These are phyloP conservation scores for Peribatodes rhomboidaria DNA, from an alignment of 2,888 invertebrate genomes.

Conservation along the genomic window DNA sequence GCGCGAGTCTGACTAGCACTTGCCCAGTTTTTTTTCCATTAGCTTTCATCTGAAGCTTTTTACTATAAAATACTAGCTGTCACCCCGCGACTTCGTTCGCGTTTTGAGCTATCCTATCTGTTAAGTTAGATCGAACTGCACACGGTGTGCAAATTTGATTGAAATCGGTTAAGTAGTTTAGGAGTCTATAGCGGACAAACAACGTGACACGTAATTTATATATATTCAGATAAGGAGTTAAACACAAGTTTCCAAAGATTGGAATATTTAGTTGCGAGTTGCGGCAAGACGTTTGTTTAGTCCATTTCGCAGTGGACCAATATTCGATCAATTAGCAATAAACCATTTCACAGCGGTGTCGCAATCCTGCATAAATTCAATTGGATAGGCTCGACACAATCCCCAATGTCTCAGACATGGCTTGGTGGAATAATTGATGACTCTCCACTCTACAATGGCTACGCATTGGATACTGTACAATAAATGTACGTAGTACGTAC, in stretches of 20 bases:
- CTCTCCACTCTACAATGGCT: slow-evolving; percentile 50
- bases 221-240: too few relatives aligned
- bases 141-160: too few relatives aligned
- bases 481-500: not conserved
- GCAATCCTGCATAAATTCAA: slow-evolving; percentile 80
- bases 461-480: not conserved
- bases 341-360: slow-evolving; percentile 69
- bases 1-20: too few relatives aligned
- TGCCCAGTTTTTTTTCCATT: too few relatives aligned
- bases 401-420: slow-evolving; percentile 66
- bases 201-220: too few relatives aligned
- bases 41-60: too few relatives aligned
- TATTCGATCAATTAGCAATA: slow-evolving; percentile 79
- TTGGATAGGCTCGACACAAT: slow-evolving; percentile 67
- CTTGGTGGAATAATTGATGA: slow-evolving; percentile 77
- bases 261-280: not conserved
- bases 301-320: slow-evolving; percentile 45
- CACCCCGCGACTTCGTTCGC: too few relatives aligned
- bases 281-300: not conserved
- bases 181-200: too few relatives aligned
- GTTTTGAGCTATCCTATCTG: too few relatives aligned
- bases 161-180: too few relatives aligned
- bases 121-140: too few relatives aligned
- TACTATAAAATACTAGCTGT: too few relatives aligned
- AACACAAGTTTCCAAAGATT: not conserved